Conservation (phyloP, 2,113 vertebrate genomes). For the Cinclus cinclus region DNA sequence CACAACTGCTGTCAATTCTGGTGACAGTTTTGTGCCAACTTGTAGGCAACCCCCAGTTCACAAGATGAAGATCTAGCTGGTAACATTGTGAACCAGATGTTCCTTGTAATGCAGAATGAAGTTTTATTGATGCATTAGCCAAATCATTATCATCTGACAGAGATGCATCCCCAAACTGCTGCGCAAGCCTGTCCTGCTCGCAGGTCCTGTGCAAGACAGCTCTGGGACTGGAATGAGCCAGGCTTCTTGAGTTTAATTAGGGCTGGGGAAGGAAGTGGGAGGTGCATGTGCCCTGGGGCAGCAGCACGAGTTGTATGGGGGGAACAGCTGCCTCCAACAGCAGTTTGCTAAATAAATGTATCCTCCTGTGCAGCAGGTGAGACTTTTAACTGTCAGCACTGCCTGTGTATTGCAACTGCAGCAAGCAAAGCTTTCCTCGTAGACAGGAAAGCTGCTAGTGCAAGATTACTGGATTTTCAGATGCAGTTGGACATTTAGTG, state of each 20-base stretch:
- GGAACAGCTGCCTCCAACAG: neutral
- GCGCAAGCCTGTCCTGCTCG: neutral
- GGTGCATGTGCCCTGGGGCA: neutral
- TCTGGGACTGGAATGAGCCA: neutral
- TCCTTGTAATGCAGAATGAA: neutral
- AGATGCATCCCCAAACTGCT: neutral
- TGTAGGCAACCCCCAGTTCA: neutral
- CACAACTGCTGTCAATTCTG: neutral
- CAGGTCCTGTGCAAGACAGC: neutral
- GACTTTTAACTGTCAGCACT: neutral
- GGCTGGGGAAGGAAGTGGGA: neutral
- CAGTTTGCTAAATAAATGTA: neutral
- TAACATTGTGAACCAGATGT: neutral
- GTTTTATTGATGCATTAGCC: neutral
- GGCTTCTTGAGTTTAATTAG: neutral
- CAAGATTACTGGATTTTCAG: neutral
- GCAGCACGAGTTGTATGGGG: rapidly evolving
- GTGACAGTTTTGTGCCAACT: neutral
- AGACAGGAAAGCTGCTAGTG: neutral
- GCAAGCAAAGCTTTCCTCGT: neutral
- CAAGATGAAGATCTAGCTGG: neutral
- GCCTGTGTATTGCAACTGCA: neutral
- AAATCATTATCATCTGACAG: neutral
- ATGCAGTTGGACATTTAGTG: neutral
- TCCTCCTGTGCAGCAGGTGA: neutral